These are phyloP conservation scores for Megaceryle alcyon DNA, from an alignment of 2,797 vertebrate species.

Conservation along the genomic window DNA sequence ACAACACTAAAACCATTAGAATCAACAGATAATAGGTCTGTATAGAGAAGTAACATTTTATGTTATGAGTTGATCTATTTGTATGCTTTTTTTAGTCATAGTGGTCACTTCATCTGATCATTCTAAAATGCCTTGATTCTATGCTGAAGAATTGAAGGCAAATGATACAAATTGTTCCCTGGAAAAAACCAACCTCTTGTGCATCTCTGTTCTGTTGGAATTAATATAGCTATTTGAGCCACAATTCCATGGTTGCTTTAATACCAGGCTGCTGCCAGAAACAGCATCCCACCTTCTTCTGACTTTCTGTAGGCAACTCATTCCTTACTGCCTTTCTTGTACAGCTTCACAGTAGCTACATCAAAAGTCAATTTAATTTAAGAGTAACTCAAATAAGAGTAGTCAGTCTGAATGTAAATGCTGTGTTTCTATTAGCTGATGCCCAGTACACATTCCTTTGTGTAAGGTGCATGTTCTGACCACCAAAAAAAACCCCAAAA, in stretches of 20 bases:
- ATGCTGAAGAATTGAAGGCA: background rate
- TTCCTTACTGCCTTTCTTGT: background rate
- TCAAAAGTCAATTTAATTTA: background rate
- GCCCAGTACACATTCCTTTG: background rate
- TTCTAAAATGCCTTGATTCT: background rate
- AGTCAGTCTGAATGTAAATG: background rate
- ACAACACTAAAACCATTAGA: background rate
- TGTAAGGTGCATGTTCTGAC: background rate
- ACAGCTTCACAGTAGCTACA: background rate
- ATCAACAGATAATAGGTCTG: background rate
- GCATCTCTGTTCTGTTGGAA: background rate
- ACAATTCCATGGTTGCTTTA: background rate
- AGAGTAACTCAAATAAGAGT: background rate
- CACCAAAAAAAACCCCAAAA: too few relatives aligned
- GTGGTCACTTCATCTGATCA: background rate
- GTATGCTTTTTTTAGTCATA: background rate
- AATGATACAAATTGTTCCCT: background rate
- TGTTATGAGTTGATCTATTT: background rate
- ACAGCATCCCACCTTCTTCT: background rate
- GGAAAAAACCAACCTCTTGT: background rate
- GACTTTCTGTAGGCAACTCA: background rate
- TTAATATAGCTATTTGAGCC: background rate
- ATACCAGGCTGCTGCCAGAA: background rate
- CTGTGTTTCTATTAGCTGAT: background rate
- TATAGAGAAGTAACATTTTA: background rate